Conservation (phyloP, 1,140 invertebrate genomes). For the Druon quercuslanigerum region DNA sequence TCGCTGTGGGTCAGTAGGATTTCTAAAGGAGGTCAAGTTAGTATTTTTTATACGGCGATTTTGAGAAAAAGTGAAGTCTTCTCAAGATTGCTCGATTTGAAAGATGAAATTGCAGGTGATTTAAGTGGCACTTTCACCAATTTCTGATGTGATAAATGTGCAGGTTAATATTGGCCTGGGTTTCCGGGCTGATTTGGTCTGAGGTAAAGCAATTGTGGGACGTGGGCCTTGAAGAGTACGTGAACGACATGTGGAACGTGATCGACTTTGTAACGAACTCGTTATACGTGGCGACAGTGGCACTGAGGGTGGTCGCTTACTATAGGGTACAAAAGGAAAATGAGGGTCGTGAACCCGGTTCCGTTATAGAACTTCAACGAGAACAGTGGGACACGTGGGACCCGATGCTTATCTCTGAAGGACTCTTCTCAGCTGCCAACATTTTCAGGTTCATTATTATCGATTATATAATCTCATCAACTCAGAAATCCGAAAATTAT, state of each 20-base stretch:
- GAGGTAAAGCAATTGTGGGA: constrained; percentile 99
- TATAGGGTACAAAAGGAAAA: constrained; percentile 80
- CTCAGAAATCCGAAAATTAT: neutral
- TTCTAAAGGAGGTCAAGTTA: too few relatives aligned
- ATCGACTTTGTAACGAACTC: constrained; percentile 99
- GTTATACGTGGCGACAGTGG: constrained; percentile 96
- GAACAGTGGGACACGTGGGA: constrained; percentile 97
- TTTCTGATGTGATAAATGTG: constrained; percentile 10
- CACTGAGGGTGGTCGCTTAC: constrained; percentile 94
- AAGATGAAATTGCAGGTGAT: constrained; percentile 15
- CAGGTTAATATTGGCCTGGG: constrained; percentile 72
- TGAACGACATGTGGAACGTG: constrained; percentile 99
- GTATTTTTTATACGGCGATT: too few relatives aligned
- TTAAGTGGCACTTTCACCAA: constrained; percentile 12
- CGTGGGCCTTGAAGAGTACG: constrained; percentile 95
- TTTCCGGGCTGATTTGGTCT: constrained; percentile 95
- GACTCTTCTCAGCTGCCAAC: constrained; percentile 97
- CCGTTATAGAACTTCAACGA: constrained; percentile 79
- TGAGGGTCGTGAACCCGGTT: constrained; percentile 74
- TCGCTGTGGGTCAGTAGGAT: too few relatives aligned
- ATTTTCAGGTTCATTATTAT: constrained; percentile 84
- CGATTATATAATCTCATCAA: neutral
- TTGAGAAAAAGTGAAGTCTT: too few relatives aligned
- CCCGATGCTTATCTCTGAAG: constrained; percentile 97
- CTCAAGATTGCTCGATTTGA: too few relatives aligned